Evolutionary conservation across 1,140 invertebrate species (phyloP).

Genomic region (Pachypeltis micranthus): DNA sequence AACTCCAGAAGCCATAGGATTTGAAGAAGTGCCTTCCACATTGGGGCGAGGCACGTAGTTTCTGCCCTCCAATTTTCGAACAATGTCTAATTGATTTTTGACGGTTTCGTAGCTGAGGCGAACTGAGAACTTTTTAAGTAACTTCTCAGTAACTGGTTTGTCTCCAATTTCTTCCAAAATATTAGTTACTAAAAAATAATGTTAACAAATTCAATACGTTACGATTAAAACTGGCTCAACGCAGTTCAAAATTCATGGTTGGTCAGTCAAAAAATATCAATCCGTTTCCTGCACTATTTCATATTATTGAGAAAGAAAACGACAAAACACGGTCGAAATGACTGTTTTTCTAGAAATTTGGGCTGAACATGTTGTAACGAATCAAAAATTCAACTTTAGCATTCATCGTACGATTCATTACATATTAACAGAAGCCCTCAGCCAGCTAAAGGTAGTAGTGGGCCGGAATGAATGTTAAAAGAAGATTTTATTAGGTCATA

Average conservation of each 20-base stretch:
- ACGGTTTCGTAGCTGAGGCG: conserved; percentile 17
- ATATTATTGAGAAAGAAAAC: background rate
- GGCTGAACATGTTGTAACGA: background rate
- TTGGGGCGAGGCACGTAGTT: background rate
- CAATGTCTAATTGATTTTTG: conserved; percentile 15
- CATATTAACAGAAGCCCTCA: background rate
- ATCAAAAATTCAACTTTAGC: background rate
- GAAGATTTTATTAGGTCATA: background rate
- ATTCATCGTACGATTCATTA: background rate
- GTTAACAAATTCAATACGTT: no score
- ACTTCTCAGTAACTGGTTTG: background rate
- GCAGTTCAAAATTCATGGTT: background rate
- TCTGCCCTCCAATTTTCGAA: background rate
- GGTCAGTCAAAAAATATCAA: background rate
- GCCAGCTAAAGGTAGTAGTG: no score
- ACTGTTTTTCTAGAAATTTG: background rate
- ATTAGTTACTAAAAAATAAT: background rate
- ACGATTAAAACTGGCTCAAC: background rate
- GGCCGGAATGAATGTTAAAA: background rate
- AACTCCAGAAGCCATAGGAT: background rate
- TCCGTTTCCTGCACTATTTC: background rate
- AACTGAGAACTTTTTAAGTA: conserved; percentile 5
- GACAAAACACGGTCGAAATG: background rate
- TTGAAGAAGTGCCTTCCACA: background rate
- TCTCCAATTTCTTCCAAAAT: conserved; percentile 13